Evolutionary conservation across 2,113 vertebrate species (phyloP).

Genomic region (Atractosteus spatula): DNA sequence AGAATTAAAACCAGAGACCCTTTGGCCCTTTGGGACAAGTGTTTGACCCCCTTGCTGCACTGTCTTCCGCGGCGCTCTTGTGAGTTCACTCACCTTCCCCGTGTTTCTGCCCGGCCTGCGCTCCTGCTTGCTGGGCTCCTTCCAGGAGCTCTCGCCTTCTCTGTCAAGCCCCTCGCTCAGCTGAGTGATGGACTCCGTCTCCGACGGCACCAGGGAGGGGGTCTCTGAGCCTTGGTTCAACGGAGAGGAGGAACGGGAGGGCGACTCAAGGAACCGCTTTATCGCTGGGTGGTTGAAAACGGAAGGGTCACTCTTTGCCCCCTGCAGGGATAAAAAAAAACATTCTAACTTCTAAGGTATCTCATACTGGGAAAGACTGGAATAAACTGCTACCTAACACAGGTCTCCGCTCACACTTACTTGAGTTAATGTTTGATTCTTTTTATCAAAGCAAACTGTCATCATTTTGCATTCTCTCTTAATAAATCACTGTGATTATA

Average conservation of each 20-base stretch:
- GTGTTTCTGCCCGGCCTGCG: conserved; percentile 74
- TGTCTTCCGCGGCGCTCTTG: no score
- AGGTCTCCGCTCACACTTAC: no score
- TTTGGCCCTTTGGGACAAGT: no score
- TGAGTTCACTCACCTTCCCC: conserved; percentile 66
- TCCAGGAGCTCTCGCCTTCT: conserved; percentile 64
- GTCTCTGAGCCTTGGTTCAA: conserved; percentile 93
- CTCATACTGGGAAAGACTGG: no score
- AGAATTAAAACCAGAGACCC: no score
- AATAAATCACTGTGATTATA: no score
- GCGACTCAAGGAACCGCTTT: conserved; percentile 90
- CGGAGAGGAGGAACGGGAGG: conserved; percentile 91
- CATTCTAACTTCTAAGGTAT: no score
- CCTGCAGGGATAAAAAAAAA: conserved; percentile 45
- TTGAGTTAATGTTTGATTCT: no score
- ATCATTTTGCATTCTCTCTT: no score
- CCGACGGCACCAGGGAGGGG: conserved; percentile 84
- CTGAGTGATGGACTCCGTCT: conserved; percentile 89
- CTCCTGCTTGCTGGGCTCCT: conserved; percentile 72
- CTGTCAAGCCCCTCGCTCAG: conserved; percentile 80
- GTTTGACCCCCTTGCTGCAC: no score
- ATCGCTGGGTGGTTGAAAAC: conserved; percentile 94
- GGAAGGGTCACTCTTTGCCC: conserved; percentile 75
- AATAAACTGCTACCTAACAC: no score
- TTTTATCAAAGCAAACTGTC: no score